Evolutionary conservation across 1,140 invertebrate genomes (phyloP), one percentile per base, ranked within the genome.

Genomic region (Olivierus martensii): DNA sequence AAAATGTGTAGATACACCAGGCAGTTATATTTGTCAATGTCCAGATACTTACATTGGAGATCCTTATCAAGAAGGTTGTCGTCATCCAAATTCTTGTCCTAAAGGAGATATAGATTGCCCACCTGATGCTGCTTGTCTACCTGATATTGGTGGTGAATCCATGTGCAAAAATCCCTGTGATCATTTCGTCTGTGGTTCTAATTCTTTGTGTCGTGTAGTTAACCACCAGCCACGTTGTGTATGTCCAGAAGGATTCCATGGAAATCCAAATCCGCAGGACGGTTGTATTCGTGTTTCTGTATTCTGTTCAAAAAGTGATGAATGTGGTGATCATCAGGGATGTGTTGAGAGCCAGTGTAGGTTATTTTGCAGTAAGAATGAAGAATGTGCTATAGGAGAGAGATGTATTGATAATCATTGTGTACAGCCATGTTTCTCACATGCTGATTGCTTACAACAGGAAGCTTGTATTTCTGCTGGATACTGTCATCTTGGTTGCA

Each of bases 331-430:
- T n/a, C 80, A 79, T 49, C 79, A 81, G 53, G 70, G 84, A 43
- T 93, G 88, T 65, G 74, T 81, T 10, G 81, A 84, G 62, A 82
- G 81, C 28, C 82, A 89, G 64, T 93, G 89, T 63, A 79, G 81
- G 69, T 69, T 81, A 15, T 82, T 86, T 1, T 93, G 89, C 63
- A 76, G 80, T 48, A 78, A 81, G 61, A 71, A 76, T 14, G 74
- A 76, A 45, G 86, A 92, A 61, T 93, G 89, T 67, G 81, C 83
- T 10, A 61, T 67, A 17, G 84, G 82, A 35, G 87, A 92, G 65
- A 75, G 77, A 61, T 93, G 88, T 66, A 67, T 80, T 2, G 78
- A 81, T 43, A 87, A 79, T 61, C 78, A 82, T 53, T 62, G 63
- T 50, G 63, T 80, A 49, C 71, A 81, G 7, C 76, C 83, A 49